These are phyloP conservation scores for Drosophila bipectinata DNA, from an alignment of 1,140 invertebrate species.

Conservation along the genomic window DNA sequence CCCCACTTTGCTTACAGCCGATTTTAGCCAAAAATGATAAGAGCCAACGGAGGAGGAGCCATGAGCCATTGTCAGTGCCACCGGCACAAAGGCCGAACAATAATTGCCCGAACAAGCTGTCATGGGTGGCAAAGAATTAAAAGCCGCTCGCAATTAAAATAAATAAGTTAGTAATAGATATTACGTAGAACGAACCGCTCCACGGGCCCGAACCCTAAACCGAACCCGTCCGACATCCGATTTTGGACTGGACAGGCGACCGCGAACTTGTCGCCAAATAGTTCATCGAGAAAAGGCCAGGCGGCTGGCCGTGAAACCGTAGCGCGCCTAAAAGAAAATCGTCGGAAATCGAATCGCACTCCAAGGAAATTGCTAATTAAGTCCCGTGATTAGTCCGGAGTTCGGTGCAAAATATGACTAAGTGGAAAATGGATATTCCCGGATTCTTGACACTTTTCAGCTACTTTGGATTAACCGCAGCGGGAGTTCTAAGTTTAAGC, in stretches of 20 bases:
- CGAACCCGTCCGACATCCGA: conserved; percentile 24
- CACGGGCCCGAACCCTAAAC: conserved; percentile 7
- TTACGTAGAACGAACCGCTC: conserved; percentile 52
- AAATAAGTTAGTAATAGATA: conserved; percentile 80
- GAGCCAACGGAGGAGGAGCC: background rate
- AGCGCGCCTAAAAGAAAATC: conserved; percentile 27
- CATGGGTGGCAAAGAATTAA: conserved; percentile 66
- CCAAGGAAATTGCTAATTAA: conserved; percentile 14
- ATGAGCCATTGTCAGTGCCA: background rate
- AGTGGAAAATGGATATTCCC: conserved; percentile 22
- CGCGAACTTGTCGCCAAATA: conserved; percentile 53
- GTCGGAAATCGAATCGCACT: conserved; percentile 10
- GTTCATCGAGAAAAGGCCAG: conserved; percentile 61
- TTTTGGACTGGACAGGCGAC: conserved; percentile 30
- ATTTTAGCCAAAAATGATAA: conserved; percentile 48
- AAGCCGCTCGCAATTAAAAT: conserved; percentile 76
- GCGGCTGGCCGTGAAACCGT: conserved; percentile 58
- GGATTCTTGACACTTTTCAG: conserved; percentile 7
- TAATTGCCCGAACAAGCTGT: conserved; percentile 74
- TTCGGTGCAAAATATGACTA: conserved; percentile 29
- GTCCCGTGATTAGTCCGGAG: conserved; percentile 21
- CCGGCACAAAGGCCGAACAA: conserved; percentile 19
- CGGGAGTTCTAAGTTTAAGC: conserved; percentile 2
- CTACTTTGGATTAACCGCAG: conserved; percentile 12
- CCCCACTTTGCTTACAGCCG: conserved; percentile 43